Evolutionary conservation across 2,113 vertebrate genomes (phyloP).

Genomic region (Kryptolebias marmoratus): DNA sequence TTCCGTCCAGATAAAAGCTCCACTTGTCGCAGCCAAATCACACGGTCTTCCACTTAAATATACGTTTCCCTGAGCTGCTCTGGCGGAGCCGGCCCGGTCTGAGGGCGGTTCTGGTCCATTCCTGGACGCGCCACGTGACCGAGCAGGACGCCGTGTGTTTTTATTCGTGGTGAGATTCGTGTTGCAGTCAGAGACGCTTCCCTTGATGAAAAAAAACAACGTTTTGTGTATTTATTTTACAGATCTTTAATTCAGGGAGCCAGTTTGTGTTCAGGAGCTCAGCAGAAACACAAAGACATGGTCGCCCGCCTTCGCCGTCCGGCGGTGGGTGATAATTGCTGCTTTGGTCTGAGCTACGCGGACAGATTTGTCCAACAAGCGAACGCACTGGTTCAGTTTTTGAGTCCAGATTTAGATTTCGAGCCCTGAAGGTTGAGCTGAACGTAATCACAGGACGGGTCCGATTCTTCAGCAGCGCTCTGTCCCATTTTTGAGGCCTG

Average conservation of each 20-base stretch:
- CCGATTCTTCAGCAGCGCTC: conserved; percentile 75
- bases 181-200: neutral
- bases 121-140: conserved; percentile 75
- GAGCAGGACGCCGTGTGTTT: conserved; percentile 67
- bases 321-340: too few relatives aligned
- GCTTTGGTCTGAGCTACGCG: conserved; percentile 48
- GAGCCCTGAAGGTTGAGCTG: too few relatives aligned
- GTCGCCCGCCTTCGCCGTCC: too few relatives aligned
- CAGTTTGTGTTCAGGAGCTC: too few relatives aligned
- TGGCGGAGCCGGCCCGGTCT: conserved; percentile 67
- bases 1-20: conserved; percentile 71
- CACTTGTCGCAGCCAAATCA: conserved; percentile 78
- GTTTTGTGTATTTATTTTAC: neutral
- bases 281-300: too few relatives aligned
- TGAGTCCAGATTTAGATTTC: too few relatives aligned
- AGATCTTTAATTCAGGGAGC: neutral
- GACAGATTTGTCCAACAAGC: conserved; percentile 58
- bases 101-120: conserved; percentile 75
- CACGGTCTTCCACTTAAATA: conserved; percentile 75
- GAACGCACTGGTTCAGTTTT: conserved; percentile 45
- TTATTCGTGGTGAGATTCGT: conserved; percentile 68
- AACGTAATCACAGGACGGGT: conserved; percentile 64
- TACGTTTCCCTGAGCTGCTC: conserved; percentile 65
- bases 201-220: conserved; percentile 13
- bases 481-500: conserved; percentile 77